Evolutionary conservation across 2,888 invertebrate species (phyloP), one percentile per base, ranked within the genome.

Genomic region (Noctua janthe): DNA sequence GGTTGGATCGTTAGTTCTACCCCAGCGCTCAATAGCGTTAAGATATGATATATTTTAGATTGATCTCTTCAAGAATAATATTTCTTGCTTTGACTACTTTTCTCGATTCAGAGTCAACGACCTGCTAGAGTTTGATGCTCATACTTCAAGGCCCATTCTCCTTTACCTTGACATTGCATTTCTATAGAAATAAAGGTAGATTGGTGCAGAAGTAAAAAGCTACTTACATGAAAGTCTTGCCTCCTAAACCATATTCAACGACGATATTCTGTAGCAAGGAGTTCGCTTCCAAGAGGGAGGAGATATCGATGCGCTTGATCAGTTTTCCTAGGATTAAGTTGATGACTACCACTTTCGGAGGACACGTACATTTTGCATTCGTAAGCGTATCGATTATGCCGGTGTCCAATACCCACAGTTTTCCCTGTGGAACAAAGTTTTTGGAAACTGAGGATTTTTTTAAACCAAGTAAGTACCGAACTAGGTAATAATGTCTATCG

Each of bases 401-500:
- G 20, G 97, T 97, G 91, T 98, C 98, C 83, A 98, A 94, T 0
- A 98, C 97, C 98, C 98, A 98, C 15, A 98, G 95, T 83, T 98
- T 97, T 71, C 98, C 97, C 92, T 98, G 97, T 76, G 17, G 59
- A 85, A 39, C 62, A 78, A 71, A 83, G 4, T n/a, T 71, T 69
- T 73, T 80, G 62, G 23, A 59, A 62, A 29, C 15, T 29, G 1
- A 76, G 17, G 1, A 15, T 29, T n/a, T 43, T 43, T 54, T 78
- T 29, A 11, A 29, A 20, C 7, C n/a, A 56, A 17, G 17, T n/a
- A 17, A 17, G 11, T 67, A 43, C 39, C 39, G 66, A 67, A 43
- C n/a, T 35, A 66, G 15, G 35, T 39, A 51, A 23, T 39, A 43
- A 73, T 47, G 20, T 17, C 17, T 11, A 47, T 39, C 51, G 56